Conservation (phyloP, 2,888 invertebrate genomes). For the Tetheella fluctuosa region DNA sequence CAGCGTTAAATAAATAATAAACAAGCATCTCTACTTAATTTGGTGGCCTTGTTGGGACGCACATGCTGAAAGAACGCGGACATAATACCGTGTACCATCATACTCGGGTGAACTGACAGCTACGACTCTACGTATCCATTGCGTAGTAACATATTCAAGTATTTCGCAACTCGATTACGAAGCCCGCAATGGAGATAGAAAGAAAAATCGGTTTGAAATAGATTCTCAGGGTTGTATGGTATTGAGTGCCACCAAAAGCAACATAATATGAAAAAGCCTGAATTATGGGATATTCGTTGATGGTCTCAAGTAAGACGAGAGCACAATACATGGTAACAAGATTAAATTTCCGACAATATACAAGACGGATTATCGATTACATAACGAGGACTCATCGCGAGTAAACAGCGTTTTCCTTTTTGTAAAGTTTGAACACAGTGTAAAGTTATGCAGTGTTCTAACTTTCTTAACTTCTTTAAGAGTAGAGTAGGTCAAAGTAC, state of each 20-base stretch:
- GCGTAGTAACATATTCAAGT: neutral
- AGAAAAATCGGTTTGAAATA: neutral
- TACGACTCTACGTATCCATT: neutral
- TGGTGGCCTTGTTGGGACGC: slow-evolving; percentile 30
- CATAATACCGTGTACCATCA: slow-evolving; percentile 4
- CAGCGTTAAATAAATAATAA: slow-evolving; percentile 52
- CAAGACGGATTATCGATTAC: slow-evolving; percentile 27
- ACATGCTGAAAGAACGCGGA: slow-evolving; percentile 11
- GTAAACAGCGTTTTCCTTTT: slow-evolving; percentile 10
- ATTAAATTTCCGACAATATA: slow-evolving; percentile 33
- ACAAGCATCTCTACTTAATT: slow-evolving; percentile 48
- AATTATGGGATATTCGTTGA: slow-evolving; percentile 30
- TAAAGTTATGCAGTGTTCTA: neutral
- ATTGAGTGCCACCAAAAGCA: slow-evolving; percentile 18
- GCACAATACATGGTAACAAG: slow-evolving; percentile 30
- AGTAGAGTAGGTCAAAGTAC: too few relatives aligned
- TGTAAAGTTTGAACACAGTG: slow-evolving; percentile 1
- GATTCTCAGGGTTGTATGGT: neutral
- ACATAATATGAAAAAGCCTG: slow-evolving; percentile 35
- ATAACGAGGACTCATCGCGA: neutral
- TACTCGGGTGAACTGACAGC: too few relatives aligned
- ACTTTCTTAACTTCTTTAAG: neutral
- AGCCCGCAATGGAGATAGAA: neutral
- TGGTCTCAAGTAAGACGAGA: slow-evolving; percentile 24
- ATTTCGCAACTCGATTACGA: neutral